phyloP scores from a whole-genome alignment of 2,113 vertebrate genomes.

The Vombatus ursinus region DNA sequence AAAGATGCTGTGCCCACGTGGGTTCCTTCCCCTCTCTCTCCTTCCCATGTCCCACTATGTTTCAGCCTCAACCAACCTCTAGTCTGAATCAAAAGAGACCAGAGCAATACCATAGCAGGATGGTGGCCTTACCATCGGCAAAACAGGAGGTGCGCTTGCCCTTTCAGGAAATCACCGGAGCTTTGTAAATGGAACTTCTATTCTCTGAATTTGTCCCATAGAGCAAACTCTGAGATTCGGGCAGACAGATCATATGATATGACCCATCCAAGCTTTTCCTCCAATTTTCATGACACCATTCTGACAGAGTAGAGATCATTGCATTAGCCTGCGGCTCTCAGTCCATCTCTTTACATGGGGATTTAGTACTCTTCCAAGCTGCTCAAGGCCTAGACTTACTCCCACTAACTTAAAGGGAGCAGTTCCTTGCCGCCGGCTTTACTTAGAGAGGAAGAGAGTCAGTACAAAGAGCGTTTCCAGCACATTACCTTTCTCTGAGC shows the following conservation, averaged over 20 bases:
- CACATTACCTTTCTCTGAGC: background rate
- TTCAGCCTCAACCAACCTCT: background rate
- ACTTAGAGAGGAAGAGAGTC: background rate
- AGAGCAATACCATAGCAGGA: background rate
- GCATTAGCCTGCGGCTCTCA: background rate
- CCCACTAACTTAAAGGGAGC: background rate
- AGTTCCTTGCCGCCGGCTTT: background rate
- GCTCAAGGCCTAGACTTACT: slow-evolving; percentile 21
- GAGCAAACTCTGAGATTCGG: background rate
- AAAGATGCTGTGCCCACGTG: background rate
- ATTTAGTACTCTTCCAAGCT: background rate
- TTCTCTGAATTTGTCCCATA: background rate
- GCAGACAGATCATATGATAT: background rate
- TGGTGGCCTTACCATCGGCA: background rate
- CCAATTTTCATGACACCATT: background rate
- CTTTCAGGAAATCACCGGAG: background rate
- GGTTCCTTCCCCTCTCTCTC: background rate
- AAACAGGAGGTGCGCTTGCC: background rate
- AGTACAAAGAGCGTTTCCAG: slow-evolving; percentile 18
- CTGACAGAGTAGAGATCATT: background rate
- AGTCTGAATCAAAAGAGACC: background rate
- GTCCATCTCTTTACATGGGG: background rate
- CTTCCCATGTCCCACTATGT: background rate
- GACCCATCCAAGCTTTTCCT: background rate
- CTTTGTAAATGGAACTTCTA: background rate